Conservation (phyloP, 2,888 invertebrate species). For the Marronus borbonicus region DNA sequence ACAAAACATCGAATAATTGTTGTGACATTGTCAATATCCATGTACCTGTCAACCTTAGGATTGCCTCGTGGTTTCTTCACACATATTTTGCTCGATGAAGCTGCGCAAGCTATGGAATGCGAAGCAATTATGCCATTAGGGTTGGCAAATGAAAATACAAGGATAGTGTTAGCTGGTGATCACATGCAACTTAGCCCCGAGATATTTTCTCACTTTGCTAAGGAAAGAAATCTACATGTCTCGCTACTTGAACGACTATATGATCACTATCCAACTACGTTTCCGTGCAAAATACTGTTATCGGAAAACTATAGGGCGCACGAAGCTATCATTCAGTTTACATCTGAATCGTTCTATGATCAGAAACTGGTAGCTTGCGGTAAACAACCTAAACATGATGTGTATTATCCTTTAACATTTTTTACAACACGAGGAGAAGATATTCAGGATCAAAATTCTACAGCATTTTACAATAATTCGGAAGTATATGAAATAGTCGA, state of each 20-base stretch:
- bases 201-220: slow-evolving; percentile 82
- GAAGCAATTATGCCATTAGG: slow-evolving; percentile 87
- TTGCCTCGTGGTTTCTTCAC: slow-evolving; percentile 81
- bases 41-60: slow-evolving; percentile 80
- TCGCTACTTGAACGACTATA: slow-evolving; percentile 86
- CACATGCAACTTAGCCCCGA: slow-evolving; percentile 90
- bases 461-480: slow-evolving; percentile 86
- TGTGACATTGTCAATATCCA: slow-evolving; percentile 85
- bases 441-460: slow-evolving; percentile 83
- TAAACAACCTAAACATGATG: slow-evolving; percentile 80
- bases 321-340: slow-evolving; percentile 85
- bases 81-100: slow-evolving; percentile 89
- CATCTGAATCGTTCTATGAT: slow-evolving; percentile 87
- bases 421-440: slow-evolving; percentile 87
- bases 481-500: slow-evolving; percentile 88
- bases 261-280: slow-evolving; percentile 81
- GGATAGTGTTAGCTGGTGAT: slow-evolving; percentile 88
- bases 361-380: slow-evolving; percentile 83
- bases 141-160: slow-evolving; percentile 80
- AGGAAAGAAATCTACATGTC: slow-evolving; percentile 79
- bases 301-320: slow-evolving; percentile 90
- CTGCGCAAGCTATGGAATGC: slow-evolving; percentile 90
- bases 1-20: slow-evolving; percentile 81
- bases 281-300: slow-evolving; percentile 84
- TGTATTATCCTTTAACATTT: slow-evolving; percentile 83